Base-by-base conservation (phyloP, 2,888 invertebrate species). In the Chydorus sphaericus region DNA sequence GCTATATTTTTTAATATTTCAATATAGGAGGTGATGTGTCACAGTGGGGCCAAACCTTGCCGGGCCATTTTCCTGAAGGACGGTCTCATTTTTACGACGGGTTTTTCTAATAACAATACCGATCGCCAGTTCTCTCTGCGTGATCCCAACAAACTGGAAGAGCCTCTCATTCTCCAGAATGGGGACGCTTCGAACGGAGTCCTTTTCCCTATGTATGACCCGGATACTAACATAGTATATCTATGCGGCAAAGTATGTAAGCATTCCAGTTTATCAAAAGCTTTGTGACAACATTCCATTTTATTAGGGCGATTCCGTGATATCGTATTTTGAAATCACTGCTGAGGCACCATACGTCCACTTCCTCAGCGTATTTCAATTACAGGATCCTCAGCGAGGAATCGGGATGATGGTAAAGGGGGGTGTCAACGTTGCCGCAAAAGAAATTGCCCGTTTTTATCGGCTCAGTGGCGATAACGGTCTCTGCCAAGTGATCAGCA, bases 321-420 rank as follows among this genome's bases (percentile, higher is more conserved):
- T 97, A 65, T 79, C 94, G 62, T 94, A 91, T 72, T 91, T 89
- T 70, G 91, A 85, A 71, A 85, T 96, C 64, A 90, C 90, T n/a
- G 85, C 91, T 1, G 91, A 92, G 67, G 84, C 89, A 4, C 93
- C 93, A 0, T 93, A 90, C 71, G 88, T 93, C 59, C 92, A 94
- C 71, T 96, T 91, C 72, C 90, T 97, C 69, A 94, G 87, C 75
- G 93, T 92, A 65, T 96, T 89, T 77, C 90, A 92, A 75, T 92
- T 94, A 31, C 88, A 92, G n/a, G 90, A 91, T 71, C 96, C 97
- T 54, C 96, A 97, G 71, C 79, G 94, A 75, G 94, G 94, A 67
- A 89, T 91, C 70, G 90, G 90, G 20, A 83, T 91, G 81, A 96
- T 97, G 94, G 94, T 94, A 62, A 97, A 97, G 75, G 79, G 96